These are phyloP conservation scores for Listronotus oregonensis DNA, from an alignment of 1,140 invertebrate species.

Conservation along the genomic window DNA sequence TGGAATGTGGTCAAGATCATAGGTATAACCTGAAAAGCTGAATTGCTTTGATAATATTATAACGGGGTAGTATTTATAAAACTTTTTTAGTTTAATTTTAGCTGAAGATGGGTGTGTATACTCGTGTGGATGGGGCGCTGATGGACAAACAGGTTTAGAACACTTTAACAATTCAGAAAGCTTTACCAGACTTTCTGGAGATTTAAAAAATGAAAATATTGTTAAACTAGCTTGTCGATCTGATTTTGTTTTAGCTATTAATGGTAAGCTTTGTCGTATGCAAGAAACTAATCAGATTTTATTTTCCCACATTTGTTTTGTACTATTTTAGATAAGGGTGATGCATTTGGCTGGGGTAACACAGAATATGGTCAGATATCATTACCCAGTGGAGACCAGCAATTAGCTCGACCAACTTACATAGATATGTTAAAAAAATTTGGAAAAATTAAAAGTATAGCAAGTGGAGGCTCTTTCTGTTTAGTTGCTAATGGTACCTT, in stretches of 20 bases:
- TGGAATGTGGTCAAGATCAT: conserved; percentile 90
- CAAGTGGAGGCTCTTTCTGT: conserved; percentile 86
- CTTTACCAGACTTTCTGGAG: conserved; percentile 74
- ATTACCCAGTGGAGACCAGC: conserved; percentile 58
- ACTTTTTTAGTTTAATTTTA: conserved; percentile 71
- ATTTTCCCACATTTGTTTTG: too few species aligned
- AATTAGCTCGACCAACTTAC: conserved; percentile 72
- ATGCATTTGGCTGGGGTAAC: conserved; percentile 97
- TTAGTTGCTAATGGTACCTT: conserved; percentile 76
- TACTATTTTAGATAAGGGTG: conserved; percentile 76
- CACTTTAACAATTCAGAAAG: conserved; percentile 66
- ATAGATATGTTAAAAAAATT: conserved; percentile 66
- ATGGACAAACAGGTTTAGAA: conserved; percentile 91
- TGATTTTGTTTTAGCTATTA: conserved; percentile 90
- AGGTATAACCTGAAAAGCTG: conserved; percentile 59
- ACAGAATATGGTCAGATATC: conserved; percentile 89
- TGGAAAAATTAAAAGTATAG: conserved; percentile 81
- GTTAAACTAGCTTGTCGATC: conserved; percentile 77
- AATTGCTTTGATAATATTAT: not conserved
- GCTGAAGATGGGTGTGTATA: conserved; percentile 82
- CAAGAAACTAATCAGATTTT: not conserved
- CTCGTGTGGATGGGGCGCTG: conserved; percentile 91
- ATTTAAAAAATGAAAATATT: conserved; percentile 82
- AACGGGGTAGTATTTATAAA: not conserved
- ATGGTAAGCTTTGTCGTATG: conserved; percentile 62